A percentile compares a stretch with the other conserved stretches of the same genome.
These are phyloP conservation scores for Pteria penguin DNA, from an alignment of 2,888 invertebrate genomes.

Conservation along the genomic window DNA sequence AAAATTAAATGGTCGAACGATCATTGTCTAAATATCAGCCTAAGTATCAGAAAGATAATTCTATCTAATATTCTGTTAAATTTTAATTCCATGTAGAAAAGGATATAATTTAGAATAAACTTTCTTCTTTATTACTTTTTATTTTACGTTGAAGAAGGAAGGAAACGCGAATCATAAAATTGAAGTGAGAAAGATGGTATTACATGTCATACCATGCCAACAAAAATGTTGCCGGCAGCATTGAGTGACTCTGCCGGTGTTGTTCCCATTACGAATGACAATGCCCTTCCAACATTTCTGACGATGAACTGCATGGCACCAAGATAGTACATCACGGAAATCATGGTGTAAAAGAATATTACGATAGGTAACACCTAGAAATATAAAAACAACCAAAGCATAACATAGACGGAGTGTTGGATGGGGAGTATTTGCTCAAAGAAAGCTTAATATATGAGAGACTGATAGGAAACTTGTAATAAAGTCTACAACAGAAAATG, in stretches of 20 bases:
- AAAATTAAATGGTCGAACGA: too few relatives aligned
- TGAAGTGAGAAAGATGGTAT: too few relatives aligned
- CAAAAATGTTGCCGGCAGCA: slow-evolving; percentile 94
- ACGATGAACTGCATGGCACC: slow-evolving; percentile 82
- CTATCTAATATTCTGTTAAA: too few relatives aligned
- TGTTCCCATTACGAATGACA: slow-evolving; percentile 87
- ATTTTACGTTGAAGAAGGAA: too few relatives aligned
- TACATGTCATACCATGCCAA: slow-evolving; percentile 86
- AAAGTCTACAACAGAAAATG: background rate
- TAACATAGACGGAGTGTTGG: background rate
- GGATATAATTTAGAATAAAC: too few relatives aligned
- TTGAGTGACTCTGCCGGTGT: slow-evolving; percentile 95
- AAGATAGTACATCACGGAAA: slow-evolving; percentile 92
- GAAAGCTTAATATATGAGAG: too few relatives aligned
- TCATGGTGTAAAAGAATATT: slow-evolving; percentile 94
- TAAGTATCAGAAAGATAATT: too few relatives aligned
- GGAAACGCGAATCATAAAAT: too few relatives aligned
- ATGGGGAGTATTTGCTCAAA: too few relatives aligned
- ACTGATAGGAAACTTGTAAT: background rate
- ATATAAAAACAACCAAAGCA: background rate
- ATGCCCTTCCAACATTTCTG: slow-evolving; percentile 84
- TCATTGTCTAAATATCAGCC: too few relatives aligned
- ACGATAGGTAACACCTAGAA: slow-evolving; percentile 87
- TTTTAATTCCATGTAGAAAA: too few relatives aligned
- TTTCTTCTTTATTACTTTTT: too few relatives aligned